Base-by-base conservation (phyloP, 2,797 vertebrate genomes). In the Hyperoplus lanceolatus region DNA sequence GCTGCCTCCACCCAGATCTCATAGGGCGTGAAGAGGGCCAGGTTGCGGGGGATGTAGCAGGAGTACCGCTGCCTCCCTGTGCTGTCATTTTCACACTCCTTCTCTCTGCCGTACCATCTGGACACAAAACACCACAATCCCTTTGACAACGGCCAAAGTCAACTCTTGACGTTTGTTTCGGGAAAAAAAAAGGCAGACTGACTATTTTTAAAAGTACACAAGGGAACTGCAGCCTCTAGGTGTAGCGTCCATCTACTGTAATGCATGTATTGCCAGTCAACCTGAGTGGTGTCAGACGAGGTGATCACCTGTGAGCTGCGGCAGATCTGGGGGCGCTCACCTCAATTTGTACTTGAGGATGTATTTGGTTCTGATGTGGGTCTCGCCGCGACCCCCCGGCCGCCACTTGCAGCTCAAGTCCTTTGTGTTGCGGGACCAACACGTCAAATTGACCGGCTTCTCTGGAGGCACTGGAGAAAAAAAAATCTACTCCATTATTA, bases 1-100 rank as follows among this genome's bases (percentile, higher is more conserved):
- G 96, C 92, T 0, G 97, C 97, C 88, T 98, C 97, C 83, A 99
- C 97, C 97, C 97, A 99, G 90, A 98, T 97, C 93, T 98, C 97
- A 4, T 99, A 99, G 0, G 97, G 97, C 0, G 97, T 98, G 86
- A 99, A 99, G 76, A 99, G 97, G 8, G 97, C 97, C 75, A 98
- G 91, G 90, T 98, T 97, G 61, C 96, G 96, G 63, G 97, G 96
- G 77, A 99, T 96, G 92, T 96, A 95, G 88, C 97, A 99, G 45
- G 95, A 96, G 88, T 97, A 95, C 0, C 90, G 94, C 11, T 97
- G 95, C 4, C 95, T 95, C 3, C 94, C 94, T 0, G 94, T 89
- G 88, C 95, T 94, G 82, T 97, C 96, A 1, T 96, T 96, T 53
- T 96, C 96, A 83, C 97, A 98, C 0, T 96, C 96, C 84, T 96